Evolutionary conservation across 2,113 vertebrate species (phyloP), one percentile per base, ranked within the genome.

Genomic region (Poecilia latipinna): DNA sequence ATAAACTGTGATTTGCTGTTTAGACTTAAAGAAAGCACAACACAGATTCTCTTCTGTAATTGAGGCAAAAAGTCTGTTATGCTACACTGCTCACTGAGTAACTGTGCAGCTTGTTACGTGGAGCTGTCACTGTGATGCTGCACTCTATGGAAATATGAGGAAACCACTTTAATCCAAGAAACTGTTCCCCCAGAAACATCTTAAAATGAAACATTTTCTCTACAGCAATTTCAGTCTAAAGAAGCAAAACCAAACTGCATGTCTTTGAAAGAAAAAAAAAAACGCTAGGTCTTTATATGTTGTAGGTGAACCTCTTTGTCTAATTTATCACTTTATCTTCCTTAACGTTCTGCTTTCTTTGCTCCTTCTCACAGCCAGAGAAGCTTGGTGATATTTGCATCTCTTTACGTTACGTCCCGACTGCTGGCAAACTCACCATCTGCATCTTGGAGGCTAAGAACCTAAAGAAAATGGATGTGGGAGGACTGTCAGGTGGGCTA

Each of bases 401-500:
- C 87, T 99, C 98, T 33, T 93, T 99, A 61, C 97, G 98, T 74
- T 99, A 99, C 0, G 98, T 99, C 85, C 98, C 98, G 79, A 99
- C 98, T 0, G 98, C 98, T 0, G 98, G 98, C 63, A 99, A 99
- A 79, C 96, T 99, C 87, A 99, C 98, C 1, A 98, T 99, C 88
- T 99, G 97, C 79, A 98, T 99, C 84, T 93, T 99, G 89, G 98
- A 99, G 70, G 98, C 98, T 77, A 99, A 99, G 94, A 99, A 99
- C 90, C 95, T 99, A 84, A 99, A 99, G 95, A 99, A 99, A 93
- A 99, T 99, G 98, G 98, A 99, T 24, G 98, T 99, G 0, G 98
- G 98, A 0, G 98, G 98, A 65, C 95, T 99, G 75, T 99, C 98
- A 94, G 98, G 98, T 86, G 65, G 74, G 80, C 29, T 61, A 3